Conservation (phyloP, 1,140 invertebrate genomes). For the Sesamia nonagrioides region DNA sequence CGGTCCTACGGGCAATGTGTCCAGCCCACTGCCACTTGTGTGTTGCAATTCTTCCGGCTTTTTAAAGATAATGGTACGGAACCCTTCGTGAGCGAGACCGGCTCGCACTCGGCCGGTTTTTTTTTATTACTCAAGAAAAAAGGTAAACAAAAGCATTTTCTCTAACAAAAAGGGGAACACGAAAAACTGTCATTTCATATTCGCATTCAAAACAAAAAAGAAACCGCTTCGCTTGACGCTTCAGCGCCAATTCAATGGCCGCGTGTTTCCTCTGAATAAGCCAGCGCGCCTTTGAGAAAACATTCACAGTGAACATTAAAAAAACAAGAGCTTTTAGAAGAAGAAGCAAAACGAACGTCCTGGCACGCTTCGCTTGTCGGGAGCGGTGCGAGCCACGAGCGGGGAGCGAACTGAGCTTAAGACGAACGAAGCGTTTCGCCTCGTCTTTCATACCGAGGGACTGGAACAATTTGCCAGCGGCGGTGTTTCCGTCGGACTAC, state of each 20-base stretch:
- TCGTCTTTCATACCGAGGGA: no score
- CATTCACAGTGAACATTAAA: constrained; percentile 37
- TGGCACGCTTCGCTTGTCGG: constrained; percentile 2
- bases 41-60: no score
- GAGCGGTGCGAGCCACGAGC: neutral
- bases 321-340: constrained; percentile 37
- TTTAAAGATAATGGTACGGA: no score
- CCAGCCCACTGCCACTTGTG: no score
- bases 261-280: neutral
- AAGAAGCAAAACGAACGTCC: constrained; percentile 11
- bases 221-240: neutral
- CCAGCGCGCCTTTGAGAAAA: constrained; percentile 36
- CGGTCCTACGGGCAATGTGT: no score
- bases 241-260: neutral
- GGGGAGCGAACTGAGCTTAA: neutral
- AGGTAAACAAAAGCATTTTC: neutral
- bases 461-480: no score
- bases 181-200: no score
- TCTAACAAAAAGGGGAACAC: neutral
- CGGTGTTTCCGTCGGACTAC: no score
- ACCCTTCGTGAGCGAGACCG: no score
- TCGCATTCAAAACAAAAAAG: neutral
- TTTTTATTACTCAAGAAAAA: no score
- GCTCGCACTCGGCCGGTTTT: no score
- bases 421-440: no score